A percentile compares a stretch with the other conserved stretches of the same genome.
Evolutionary conservation across 53 echinoderm and acorn worm genomes (phyloP).

Genomic region (Holothuria scabra): DNA sequence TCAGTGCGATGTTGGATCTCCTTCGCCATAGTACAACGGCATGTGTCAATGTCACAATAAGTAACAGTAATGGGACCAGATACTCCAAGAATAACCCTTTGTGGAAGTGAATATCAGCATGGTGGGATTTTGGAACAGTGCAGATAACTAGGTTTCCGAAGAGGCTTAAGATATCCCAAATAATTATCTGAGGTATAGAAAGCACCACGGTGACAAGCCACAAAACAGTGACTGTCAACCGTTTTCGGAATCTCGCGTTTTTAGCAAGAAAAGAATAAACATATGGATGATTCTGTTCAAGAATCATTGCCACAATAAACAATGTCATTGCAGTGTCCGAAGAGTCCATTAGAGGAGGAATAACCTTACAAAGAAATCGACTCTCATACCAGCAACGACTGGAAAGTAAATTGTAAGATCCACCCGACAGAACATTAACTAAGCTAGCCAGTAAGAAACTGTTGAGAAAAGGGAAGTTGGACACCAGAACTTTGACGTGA

Average conservation of each 20-base stretch:
- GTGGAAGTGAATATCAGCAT: not conserved
- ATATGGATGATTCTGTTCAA: not conserved
- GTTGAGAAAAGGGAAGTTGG: not conserved
- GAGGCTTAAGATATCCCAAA: not conserved
- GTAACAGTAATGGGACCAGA: not conserved
- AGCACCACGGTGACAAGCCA: not conserved
- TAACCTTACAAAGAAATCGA: not conserved
- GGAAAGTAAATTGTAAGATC: not conserved
- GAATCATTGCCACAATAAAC: not conserved
- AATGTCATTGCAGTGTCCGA: not conserved
- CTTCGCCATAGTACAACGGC: not conserved
- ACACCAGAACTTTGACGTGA: no score
- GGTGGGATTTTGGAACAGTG: not conserved
- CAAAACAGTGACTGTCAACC: not conserved
- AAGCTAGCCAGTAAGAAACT: not conserved
- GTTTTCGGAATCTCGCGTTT: not conserved
- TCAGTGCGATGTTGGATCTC: not conserved
- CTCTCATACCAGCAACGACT: not conserved
- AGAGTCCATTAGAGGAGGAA: not conserved
- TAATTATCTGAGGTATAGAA: not conserved
- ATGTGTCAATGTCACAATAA: not conserved
- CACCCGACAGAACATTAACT: not conserved
- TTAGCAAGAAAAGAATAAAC: not conserved
- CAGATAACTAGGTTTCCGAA: no score
- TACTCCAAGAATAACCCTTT: not conserved